Conservation (phyloP, 2,888 invertebrate species). For the Dasypolia templi region DNA sequence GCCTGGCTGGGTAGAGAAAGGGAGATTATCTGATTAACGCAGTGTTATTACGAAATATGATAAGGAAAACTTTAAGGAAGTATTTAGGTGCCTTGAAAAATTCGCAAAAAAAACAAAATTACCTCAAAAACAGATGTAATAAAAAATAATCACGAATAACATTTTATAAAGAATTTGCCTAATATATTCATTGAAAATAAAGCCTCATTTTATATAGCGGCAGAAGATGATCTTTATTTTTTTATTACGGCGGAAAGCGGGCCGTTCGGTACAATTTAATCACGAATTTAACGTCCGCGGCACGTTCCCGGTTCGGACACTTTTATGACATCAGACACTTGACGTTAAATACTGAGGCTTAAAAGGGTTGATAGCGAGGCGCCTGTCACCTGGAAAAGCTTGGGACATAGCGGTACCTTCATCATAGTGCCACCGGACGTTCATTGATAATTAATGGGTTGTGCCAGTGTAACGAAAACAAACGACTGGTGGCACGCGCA, state of each 20-base stretch:
- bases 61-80: conserved; percentile 32
- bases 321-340: conserved; percentile 90
- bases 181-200: conserved; percentile 72
- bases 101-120: conserved; percentile 43
- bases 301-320: conserved; percentile 88
- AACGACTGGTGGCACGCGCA: conserved; percentile 88
- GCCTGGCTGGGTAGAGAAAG: background rate
- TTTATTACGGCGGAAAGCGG: conserved; percentile 79
- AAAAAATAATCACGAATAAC: conserved; percentile 63
- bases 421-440: conserved; percentile 87
- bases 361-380: conserved; percentile 89
- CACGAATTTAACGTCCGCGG: conserved; percentile 85
- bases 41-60: conserved; percentile 21
- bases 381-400: conserved; percentile 89
- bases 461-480: conserved; percentile 89
- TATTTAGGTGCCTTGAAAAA: conserved; percentile 37
- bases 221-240: conserved; percentile 79
- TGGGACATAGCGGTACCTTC: conserved; percentile 87
- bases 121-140: conserved; percentile 55
- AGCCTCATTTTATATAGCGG: conserved; percentile 72
- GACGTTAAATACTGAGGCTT: conserved; percentile 89
- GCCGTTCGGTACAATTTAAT: conserved; percentile 86
- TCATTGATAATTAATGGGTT: conserved; percentile 90
- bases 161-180: conserved; percentile 68
- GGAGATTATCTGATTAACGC: conserved; percentile 32